phyloP scores from a whole-genome alignment of 2,888 invertebrate genomes.

The Microctonus aethiopoides region DNA sequence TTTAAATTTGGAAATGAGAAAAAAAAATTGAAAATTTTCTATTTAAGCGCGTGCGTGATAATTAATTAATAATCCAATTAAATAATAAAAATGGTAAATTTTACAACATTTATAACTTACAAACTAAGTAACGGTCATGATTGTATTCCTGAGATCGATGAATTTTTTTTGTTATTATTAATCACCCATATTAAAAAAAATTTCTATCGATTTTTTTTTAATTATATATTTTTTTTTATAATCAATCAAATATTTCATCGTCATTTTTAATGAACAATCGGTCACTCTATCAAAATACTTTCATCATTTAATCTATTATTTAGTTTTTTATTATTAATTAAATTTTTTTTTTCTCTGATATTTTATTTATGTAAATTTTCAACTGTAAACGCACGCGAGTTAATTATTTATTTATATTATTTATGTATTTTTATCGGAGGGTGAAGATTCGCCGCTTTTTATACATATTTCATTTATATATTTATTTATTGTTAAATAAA shows the following conservation, averaged over 20 bases:
- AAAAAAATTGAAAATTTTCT: background rate
- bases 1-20: background rate
- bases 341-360: too few species aligned
- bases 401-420: background rate
- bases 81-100: too few species aligned
- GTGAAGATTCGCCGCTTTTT: background rate
- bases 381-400: background rate
- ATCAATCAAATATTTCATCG: background rate
- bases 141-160: conserved; percentile 23
- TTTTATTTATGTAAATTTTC: too few species aligned
- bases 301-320: background rate
- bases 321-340: background rate
- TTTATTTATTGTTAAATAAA: background rate
- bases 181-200: conserved; percentile 5
- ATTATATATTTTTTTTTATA: background rate
- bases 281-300: conserved; percentile 27
- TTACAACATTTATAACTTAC: conserved; percentile 2
- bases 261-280: conserved; percentile 4
- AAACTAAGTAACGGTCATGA: conserved; percentile 17
- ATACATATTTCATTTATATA: background rate
- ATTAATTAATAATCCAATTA: background rate
- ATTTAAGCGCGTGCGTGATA: background rate
- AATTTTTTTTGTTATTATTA: conserved; percentile 15
- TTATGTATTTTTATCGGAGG: background rate
- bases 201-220: background rate